Base-by-base conservation (phyloP, 64 coral and sea anemone genomes). In the Stichodactyla helianthus region DNA sequence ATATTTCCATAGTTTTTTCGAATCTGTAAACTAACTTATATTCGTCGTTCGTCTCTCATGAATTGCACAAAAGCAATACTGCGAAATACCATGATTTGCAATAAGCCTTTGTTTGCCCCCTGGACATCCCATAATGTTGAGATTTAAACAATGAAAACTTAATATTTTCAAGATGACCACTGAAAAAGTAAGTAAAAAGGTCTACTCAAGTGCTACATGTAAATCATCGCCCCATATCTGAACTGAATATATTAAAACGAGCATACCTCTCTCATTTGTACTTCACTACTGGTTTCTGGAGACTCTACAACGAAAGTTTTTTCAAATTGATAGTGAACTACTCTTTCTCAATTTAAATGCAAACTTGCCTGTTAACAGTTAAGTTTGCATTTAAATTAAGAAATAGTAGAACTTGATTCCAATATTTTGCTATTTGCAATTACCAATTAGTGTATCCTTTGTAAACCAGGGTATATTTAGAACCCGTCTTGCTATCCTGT, bases 401-500 rank as follows among this genome's bases (percentile, higher is more conserved):
- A 84, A 1, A 84, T 84, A 60, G 7, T 58, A 51, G 4, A 59
- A 16, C 44, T 57, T 59, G 16, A 1, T 57, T 59, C 27, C 17
- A 20, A 12, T 22, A 27, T 35, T 28, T 51, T 8, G 5, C 23
- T 16, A 25, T 59, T 20, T 18, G 16, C 14, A 57, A 5, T 13
- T 83, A 85, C 86, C 77, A 22, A 31, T 13, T 51, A 2, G 17
- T 0, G 14, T 51, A 16, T 59, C 55, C 44, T 63, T 51, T 22
- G 83, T 62, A 59, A 58, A 84, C 54, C 54, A 84, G 60, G 83
- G 59, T 51, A 61, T 31, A 31, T 84, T 55, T 35, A 23, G 17
- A 25, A 84, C 27, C 8, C 91, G 85, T 55, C 89, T 96, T 87
- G 91, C 71, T 23, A 96, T 51, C 54, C 77, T 89, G 77, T 78